Conservation (phyloP, 2,888 invertebrate genomes). For the Ashinkailepas kermadecensis region DNA sequence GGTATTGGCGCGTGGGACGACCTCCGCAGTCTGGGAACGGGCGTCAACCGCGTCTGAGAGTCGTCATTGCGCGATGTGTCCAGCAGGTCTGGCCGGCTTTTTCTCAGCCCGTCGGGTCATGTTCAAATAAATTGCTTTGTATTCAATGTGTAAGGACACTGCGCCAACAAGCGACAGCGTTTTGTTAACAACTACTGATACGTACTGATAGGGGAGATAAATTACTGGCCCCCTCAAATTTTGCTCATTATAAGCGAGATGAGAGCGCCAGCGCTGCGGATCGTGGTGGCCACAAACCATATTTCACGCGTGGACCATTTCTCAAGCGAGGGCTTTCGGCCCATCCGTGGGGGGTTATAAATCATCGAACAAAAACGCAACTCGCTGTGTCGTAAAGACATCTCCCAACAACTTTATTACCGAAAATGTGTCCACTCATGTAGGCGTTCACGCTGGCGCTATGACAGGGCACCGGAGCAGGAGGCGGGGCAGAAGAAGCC, state of each 20-base stretch:
- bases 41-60: background rate
- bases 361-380: background rate
- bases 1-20: background rate
- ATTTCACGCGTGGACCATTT: slow-evolving; percentile 6
- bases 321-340: background rate
- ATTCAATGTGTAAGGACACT: background rate
- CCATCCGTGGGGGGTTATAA: background rate
- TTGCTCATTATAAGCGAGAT: slow-evolving; percentile 6
- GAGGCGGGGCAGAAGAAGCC: no score
- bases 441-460: background rate
- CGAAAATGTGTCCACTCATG: slow-evolving; percentile 3
- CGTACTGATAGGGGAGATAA: background rate
- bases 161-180: background rate
- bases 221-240: background rate
- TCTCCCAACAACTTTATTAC: slow-evolving; percentile 14
- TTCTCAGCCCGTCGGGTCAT: background rate
- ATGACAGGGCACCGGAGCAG: background rate
- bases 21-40: background rate
- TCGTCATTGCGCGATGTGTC: background rate
- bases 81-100: background rate
- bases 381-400: background rate
- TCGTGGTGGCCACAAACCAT: background rate
- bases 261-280: background rate
- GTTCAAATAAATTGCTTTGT: background rate
- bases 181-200: slow-evolving; percentile 1